A percentile compares a stretch with the other conserved stretches of the same genome.
Conservation (phyloP, 2,888 invertebrate genomes). For the Pandemis heparana region DNA sequence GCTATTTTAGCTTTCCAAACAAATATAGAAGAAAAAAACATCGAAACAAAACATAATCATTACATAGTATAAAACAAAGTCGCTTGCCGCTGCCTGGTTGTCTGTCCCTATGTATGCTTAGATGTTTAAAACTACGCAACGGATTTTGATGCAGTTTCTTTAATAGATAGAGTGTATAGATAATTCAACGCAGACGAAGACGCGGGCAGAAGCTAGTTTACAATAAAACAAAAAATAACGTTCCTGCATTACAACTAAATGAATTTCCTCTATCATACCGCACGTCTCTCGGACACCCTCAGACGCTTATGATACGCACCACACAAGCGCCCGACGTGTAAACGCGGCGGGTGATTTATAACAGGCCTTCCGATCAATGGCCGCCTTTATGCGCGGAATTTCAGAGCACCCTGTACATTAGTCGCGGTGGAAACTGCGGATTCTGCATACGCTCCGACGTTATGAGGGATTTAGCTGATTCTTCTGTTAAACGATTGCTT, state of each 20-base stretch:
- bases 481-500: slow-evolving; percentile 1
- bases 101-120: too few species aligned
- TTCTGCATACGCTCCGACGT: slow-evolving; percentile 24
- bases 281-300: slow-evolving; percentile 4
- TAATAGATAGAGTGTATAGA: too few species aligned
- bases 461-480: slow-evolving; percentile 13
- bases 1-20: too few species aligned
- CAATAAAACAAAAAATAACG: neutral
- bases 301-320: slow-evolving; percentile 37
- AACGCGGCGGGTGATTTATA: slow-evolving; percentile 68
- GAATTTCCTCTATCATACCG: neutral
- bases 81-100: too few species aligned
- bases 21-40: too few species aligned
- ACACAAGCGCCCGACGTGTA: slow-evolving; percentile 52
- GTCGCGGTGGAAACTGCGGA: slow-evolving; percentile 24
- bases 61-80: too few species aligned
- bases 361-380: slow-evolving; percentile 61
- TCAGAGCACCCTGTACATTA: slow-evolving; percentile 48
- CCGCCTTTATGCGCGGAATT: slow-evolving; percentile 55
- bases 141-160: too few species aligned
- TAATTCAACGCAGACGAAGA: too few species aligned
- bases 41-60: too few species aligned
- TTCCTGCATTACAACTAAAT: neutral
- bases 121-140: too few species aligned
- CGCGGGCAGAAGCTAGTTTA: too few species aligned